Percentiles rank a stretch among this genome's conserved stretches.
Conservation (phyloP, 2,113 vertebrate species). For the Microcebus ravelobensis region DNA sequence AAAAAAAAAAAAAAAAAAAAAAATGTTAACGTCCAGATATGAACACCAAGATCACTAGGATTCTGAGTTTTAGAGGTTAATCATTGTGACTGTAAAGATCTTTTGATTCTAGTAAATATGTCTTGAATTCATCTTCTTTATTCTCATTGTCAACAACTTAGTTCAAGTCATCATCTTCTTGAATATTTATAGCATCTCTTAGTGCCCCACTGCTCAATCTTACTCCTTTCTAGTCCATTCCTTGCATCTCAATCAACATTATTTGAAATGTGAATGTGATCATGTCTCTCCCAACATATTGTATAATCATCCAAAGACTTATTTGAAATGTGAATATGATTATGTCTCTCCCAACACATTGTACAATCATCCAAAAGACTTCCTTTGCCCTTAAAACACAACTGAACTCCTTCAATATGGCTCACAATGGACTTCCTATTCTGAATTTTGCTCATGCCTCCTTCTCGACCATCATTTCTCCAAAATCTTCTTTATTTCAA, state of each 20-base stretch:
- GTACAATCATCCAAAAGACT: neutral
- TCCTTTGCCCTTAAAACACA: neutral
- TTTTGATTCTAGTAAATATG: neutral
- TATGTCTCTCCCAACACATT: neutral
- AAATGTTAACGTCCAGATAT: neutral
- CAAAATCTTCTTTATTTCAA: neutral
- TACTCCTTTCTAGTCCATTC: neutral
- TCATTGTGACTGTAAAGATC: neutral
- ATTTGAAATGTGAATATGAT: neutral
- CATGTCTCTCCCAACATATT: neutral
- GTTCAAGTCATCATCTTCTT: neutral
- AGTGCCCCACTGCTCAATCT: no score
- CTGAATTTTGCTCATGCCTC: neutral
- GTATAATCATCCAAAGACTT: neutral
- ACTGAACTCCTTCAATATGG: fast-evolving
- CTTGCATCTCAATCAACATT: neutral
- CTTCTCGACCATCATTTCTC: neutral
- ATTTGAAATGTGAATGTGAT: neutral
- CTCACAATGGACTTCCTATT: neutral
- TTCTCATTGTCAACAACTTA: neutral
- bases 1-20: no score
- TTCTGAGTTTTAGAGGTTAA: neutral
- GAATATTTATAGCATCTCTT: neutral
- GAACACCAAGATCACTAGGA: neutral
- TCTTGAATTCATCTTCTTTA: neutral